These are phyloP conservation scores for Junonia oenone DNA, from an alignment of 2,888 invertebrate species.

Conservation along the genomic window DNA sequence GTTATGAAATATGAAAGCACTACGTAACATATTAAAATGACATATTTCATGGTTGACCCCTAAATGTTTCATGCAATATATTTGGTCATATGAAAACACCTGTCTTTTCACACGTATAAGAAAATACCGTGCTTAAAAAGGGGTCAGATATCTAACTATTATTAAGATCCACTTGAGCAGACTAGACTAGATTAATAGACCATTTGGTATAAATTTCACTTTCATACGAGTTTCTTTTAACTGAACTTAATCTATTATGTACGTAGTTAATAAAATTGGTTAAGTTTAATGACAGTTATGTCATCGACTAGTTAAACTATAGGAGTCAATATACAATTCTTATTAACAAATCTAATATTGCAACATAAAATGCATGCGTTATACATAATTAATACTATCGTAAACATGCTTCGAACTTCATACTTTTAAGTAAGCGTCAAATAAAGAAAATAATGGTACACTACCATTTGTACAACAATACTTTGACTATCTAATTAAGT, in stretches of 20 bases:
- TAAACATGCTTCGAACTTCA: conserved; percentile 30
- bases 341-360: conserved; percentile 23
- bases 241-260: conserved; percentile 16
- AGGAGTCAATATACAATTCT: not conserved
- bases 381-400: conserved; percentile 26
- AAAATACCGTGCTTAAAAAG: conserved; percentile 3
- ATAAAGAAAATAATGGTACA: conserved; percentile 34
- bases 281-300: conserved; percentile 23
- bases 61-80: not conserved
- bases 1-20: not conserved
- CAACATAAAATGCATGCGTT: conserved; percentile 32
- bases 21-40: not conserved
- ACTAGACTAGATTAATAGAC: conserved; percentile 55
- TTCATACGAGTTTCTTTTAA: not conserved
- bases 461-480: conserved; percentile 33
- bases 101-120: conserved; percentile 8
- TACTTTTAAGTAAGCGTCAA: conserved; percentile 29
- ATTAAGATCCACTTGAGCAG: conserved; percentile 46
- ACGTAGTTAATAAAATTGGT: conserved; percentile 14
- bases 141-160: conserved; percentile 1
- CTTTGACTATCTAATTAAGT: conserved; percentile 5
- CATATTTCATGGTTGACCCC: not conserved
- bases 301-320: conserved; percentile 33
- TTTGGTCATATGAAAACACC: not conserved
- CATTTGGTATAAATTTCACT: conserved; percentile 51